phyloP scores from a whole-genome alignment of 2,797 vertebrate genomes.

The Heliangelus exortis region DNA sequence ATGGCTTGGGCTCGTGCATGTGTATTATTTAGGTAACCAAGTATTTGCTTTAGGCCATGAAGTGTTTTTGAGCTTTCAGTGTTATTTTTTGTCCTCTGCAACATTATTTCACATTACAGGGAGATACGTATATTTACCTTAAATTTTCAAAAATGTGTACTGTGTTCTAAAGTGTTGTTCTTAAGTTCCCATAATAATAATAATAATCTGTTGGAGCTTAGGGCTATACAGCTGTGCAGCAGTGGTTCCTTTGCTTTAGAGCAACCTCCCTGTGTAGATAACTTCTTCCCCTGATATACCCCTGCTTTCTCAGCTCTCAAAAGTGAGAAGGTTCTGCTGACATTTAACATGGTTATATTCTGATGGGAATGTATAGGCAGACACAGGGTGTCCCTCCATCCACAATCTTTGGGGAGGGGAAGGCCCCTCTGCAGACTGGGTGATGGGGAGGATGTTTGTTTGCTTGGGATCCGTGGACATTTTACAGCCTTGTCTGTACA shows the following conservation, averaged over 20 bases:
- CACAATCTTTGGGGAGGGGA: background rate
- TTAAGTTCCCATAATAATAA: background rate
- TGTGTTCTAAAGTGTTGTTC: background rate
- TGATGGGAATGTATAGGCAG: background rate
- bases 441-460: background rate
- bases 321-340: background rate
- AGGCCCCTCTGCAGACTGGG: background rate
- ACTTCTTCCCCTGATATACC: background rate
- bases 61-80: background rate
- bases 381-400: background rate
- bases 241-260: background rate
- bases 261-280: background rate
- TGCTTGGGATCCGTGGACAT: accelerated
- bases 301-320: background rate
- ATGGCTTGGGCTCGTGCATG: background rate
- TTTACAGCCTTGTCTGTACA: background rate
- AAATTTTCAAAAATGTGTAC: background rate
- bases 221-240: background rate
- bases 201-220: background rate
- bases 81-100: background rate
- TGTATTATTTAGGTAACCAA: conserved; percentile 9
- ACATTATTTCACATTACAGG: background rate
- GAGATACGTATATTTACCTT: background rate
- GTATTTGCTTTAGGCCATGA: background rate
- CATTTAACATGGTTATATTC: background rate